phyloP scores from a whole-genome alignment of 2,797 vertebrate species.

The Myioborus miniatus region DNA sequence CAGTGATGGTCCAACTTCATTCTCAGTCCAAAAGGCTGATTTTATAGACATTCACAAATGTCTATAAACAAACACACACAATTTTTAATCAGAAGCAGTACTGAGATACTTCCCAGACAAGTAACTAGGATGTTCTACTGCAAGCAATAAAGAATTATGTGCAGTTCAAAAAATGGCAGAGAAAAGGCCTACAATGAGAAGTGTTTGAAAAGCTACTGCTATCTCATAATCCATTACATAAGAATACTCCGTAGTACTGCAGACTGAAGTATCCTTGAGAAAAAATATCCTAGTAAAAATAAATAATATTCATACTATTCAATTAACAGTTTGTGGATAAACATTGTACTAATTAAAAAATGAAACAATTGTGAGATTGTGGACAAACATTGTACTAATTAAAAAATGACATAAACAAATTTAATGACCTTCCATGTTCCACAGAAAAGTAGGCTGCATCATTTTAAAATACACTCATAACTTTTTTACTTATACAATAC shows the following conservation, averaged over 20 bases:
- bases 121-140: not conserved
- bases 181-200: not conserved
- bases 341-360: not conserved
- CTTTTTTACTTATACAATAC: not conserved
- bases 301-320: not conserved
- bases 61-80: not conserved
- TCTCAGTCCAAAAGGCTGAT: not conserved
- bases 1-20: not conserved
- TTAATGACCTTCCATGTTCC: not conserved
- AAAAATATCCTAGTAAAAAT: not conserved
- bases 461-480: not conserved
- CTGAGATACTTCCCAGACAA: not conserved
- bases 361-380: not conserved
- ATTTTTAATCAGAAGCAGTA: not conserved
- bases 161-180: not conserved
- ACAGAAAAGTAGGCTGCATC: not conserved
- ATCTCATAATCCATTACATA: not conserved
- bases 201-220: not conserved
- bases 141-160: not conserved
- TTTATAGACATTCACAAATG: not conserved
- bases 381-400: not conserved
- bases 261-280: not conserved
- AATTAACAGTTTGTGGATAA: not conserved
- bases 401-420: not conserved
- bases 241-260: not conserved